These are phyloP conservation scores for Protaetia brevitarsis DNA, from an alignment of 1,140 invertebrate species.

Conservation along the genomic window DNA sequence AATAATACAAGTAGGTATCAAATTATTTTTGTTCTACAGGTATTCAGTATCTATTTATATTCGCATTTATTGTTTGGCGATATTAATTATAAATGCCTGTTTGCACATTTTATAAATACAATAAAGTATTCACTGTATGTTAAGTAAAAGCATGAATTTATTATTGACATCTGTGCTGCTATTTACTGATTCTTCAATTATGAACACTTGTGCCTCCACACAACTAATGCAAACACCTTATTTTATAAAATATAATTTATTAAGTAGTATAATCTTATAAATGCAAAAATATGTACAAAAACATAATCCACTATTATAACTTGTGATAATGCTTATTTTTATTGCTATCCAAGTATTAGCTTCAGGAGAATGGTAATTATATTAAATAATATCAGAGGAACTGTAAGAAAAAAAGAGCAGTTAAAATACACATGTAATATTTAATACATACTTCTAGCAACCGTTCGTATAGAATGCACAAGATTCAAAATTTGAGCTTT, in stretches of 20 bases:
- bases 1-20: neutral
- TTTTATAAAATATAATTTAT: neutral
- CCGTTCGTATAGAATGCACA: slow-evolving; percentile 84
- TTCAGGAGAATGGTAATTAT: slow-evolving; percentile 77
- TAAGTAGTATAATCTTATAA: neutral
- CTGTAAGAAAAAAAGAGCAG: slow-evolving; percentile 63
- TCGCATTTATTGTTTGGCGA: too few species aligned
- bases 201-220: too few species aligned
- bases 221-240: neutral
- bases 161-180: too few species aligned
- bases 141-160: too few species aligned
- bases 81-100: too few species aligned
- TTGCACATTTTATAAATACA: too few species aligned
- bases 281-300: slow-evolving; percentile 14
- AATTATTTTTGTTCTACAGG: neutral
- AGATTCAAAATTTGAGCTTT: slow-evolving; percentile 85
- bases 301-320: neutral
- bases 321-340: neutral
- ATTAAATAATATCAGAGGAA: slow-evolving; percentile 85
- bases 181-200: too few species aligned
- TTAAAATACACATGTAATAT: neutral
- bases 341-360: slow-evolving; percentile 45
- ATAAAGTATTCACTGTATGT: too few species aligned
- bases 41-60: too few species aligned
- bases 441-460: slow-evolving; percentile 79